These are phyloP conservation scores for Epinephelus lanceolatus DNA, from an alignment of 2,113 vertebrate genomes.

Conservation along the genomic window DNA sequence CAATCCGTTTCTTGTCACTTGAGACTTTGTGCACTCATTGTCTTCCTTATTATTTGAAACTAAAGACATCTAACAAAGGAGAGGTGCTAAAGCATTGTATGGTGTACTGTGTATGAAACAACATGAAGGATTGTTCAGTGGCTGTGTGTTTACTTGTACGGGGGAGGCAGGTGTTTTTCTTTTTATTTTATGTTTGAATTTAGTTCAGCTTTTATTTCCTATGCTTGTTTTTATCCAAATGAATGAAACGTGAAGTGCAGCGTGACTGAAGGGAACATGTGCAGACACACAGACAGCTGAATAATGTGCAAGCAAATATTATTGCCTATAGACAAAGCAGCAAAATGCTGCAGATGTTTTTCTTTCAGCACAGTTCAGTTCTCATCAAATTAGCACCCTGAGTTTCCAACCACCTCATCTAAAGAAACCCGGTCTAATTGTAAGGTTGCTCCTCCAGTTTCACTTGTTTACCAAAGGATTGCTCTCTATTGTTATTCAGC, in stretches of 20 bases:
- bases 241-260: no score
- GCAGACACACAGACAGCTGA: no score
- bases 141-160: neutral
- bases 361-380: constrained; percentile 2
- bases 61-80: neutral
- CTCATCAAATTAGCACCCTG: constrained; percentile 11
- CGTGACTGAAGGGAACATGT: no score
- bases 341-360: constrained; percentile 6
- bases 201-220: neutral
- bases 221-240: neutral
- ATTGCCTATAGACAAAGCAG: neutral
- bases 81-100: neutral
- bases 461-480: constrained; percentile 7
- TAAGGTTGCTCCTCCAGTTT: neutral
- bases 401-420: neutral
- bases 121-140: neutral
- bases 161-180: neutral
- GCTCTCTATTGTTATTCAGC: constrained; percentile 1
- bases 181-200: neutral
- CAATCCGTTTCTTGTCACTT: constrained; percentile 54
- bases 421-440: constrained; percentile 6
- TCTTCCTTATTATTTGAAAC: constrained; percentile 42
- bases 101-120: constrained; percentile 12
- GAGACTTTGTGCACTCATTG: constrained; percentile 40
- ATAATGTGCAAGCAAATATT: neutral